Evolutionary conservation across 1,140 invertebrate species (phyloP).

Genomic region (Scylla paramamosain): DNA sequence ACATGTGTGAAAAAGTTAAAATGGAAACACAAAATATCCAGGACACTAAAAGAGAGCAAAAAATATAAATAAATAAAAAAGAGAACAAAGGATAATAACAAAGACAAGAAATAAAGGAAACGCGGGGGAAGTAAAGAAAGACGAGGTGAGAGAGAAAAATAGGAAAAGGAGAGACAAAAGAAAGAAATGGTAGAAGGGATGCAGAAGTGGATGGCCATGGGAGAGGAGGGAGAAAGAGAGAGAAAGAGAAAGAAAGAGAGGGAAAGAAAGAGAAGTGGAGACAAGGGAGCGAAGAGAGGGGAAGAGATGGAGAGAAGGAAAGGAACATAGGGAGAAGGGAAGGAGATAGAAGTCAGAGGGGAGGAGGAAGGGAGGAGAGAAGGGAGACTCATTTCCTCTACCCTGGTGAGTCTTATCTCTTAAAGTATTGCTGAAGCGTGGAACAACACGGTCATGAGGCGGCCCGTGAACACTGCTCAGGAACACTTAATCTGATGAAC

Average conservation of each 20-base stretch:
- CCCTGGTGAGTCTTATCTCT: constrained; percentile 1
- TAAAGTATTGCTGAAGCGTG: not conserved
- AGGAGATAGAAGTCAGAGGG: not conserved
- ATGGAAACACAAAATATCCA: not conserved
- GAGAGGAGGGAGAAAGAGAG: constrained; percentile 10
- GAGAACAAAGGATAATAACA: constrained; percentile 29
- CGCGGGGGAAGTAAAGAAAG: too few relatives aligned
- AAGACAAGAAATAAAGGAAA: too few relatives aligned
- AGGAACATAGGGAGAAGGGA: not conserved
- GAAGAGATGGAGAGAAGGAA: not conserved
- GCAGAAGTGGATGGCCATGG: too few relatives aligned
- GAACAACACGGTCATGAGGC: not conserved
- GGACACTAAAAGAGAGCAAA: not conserved
- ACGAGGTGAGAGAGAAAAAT: too few relatives aligned
- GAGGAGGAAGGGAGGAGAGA: not conserved
- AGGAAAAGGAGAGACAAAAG: too few relatives aligned
- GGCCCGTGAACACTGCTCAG: not conserved
- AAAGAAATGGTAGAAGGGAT: too few relatives aligned
- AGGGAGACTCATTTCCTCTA: not conserved
- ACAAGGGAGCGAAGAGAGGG: not conserved
- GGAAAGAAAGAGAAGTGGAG: not conserved
- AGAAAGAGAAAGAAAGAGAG: not conserved
- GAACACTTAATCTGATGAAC: constrained; percentile 23
- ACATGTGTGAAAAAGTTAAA: not conserved
- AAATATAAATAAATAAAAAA: not conserved